phyloP scores from a whole-genome alignment of 2,888 invertebrate genomes.

The Ceramica pisi region DNA sequence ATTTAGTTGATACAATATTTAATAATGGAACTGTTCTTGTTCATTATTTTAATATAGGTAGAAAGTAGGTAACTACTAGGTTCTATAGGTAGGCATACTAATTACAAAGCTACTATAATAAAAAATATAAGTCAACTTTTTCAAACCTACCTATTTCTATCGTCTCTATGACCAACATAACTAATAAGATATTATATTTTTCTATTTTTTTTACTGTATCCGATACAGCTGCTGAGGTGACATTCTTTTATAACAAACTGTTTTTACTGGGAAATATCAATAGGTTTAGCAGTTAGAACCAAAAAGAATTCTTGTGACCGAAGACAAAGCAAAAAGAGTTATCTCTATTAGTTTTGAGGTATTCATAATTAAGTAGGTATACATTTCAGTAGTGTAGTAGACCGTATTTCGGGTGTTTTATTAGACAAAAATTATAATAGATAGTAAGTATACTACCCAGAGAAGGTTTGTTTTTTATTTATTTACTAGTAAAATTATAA shows the following conservation, averaged over 20 bases:
- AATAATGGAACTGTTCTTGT: neutral
- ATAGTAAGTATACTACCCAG: neutral
- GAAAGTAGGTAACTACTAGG: no score
- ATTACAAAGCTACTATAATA: neutral
- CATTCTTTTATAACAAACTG: conserved; percentile 35
- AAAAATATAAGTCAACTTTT: neutral
- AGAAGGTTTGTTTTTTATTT: neutral
- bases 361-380: neutral
- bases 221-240: neutral
- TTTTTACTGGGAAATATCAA: conserved; percentile 39
- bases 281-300: conserved; percentile 18
- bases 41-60: no score
- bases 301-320: conserved; percentile 26
- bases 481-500: no score
- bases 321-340: conserved; percentile 16
- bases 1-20: conserved; percentile 3
- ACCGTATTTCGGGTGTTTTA: neutral
- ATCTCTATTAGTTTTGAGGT: conserved; percentile 21
- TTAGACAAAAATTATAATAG: neutral
- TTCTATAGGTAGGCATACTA: no score
- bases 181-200: neutral
- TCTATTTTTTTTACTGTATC: neutral
- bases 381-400: neutral
- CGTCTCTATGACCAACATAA: neutral
- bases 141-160: neutral